Evolutionary conservation across 2,888 invertebrate genomes (phyloP).

Genomic region (Drosophila borborema): DNA sequence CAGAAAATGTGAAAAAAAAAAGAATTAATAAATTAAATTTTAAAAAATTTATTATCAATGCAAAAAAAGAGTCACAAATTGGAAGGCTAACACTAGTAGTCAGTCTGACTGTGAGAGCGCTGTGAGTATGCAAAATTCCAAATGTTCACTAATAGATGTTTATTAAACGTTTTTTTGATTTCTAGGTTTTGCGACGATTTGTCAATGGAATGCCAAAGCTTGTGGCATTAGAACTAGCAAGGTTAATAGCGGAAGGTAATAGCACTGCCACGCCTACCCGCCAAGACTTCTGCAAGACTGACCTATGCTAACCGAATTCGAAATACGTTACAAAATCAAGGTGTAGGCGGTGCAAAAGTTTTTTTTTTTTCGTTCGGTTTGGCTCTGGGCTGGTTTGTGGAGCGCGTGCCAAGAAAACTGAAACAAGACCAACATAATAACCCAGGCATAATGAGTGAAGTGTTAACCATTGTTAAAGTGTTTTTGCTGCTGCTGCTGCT

Average conservation of each 20-base stretch:
- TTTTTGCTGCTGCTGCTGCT: slow-evolving; percentile 22
- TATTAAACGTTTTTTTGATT: slow-evolving; percentile 50
- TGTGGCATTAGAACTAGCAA: slow-evolving; percentile 71
- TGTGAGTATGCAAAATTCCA: slow-evolving; percentile 53
- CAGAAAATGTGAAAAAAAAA: slow-evolving; percentile 12
- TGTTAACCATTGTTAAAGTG: slow-evolving; percentile 44
- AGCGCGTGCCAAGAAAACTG: slow-evolving; percentile 75
- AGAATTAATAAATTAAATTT: background rate
- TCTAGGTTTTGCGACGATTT: slow-evolving; percentile 40
- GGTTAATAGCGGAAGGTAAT: slow-evolving; percentile 56
- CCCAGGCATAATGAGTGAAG: slow-evolving; percentile 65
- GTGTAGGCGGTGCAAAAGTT: slow-evolving; percentile 29
- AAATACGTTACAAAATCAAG: slow-evolving; percentile 70
- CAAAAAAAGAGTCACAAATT: slow-evolving; percentile 27
- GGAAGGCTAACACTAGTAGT: slow-evolving; percentile 40
- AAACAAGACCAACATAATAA: slow-evolving; percentile 73
- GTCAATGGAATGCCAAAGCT: slow-evolving; percentile 56
- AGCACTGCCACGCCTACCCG: slow-evolving; percentile 37
- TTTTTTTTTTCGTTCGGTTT: background rate
- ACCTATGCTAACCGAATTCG: slow-evolving; percentile 73
- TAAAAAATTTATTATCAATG: slow-evolving; percentile 1
- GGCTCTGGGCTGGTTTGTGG: background rate
- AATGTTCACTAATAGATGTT: slow-evolving; percentile 48
- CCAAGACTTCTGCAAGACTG: slow-evolving; percentile 20
- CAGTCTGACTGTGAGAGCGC: background rate